Conservation (phyloP, 2,797 vertebrate genomes). For the Takifugu ocellatus region DNA sequence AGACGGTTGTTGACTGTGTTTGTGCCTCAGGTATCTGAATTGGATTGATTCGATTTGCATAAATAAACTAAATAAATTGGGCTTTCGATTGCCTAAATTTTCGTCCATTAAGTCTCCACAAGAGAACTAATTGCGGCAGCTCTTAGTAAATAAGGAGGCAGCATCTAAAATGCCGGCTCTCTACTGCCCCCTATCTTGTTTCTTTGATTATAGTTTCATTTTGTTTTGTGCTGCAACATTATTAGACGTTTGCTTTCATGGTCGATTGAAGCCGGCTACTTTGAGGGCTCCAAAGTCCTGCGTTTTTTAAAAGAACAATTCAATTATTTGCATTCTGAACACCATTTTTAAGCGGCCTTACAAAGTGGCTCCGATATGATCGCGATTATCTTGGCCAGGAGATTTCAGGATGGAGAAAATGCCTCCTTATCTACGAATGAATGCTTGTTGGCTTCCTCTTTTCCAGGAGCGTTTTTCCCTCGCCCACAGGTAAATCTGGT, state of each 20-base stretch:
- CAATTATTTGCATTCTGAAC: slow-evolving; percentile 3
- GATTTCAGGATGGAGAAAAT: neutral
- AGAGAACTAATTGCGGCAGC: slow-evolving; percentile 13
- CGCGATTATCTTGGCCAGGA: neutral
- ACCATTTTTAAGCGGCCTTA: slow-evolving; percentile 11
- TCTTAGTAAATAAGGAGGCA: slow-evolving; percentile 11
- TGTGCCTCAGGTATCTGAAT: slow-evolving; percentile 31
- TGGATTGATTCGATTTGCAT: slow-evolving; percentile 23
- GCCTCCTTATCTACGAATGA: slow-evolving; percentile 7
- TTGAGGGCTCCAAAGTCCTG: neutral
- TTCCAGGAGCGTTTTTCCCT: neutral
- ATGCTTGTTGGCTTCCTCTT: slow-evolving; percentile 4
- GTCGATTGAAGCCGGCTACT: neutral
- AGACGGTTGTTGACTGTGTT: slow-evolving; percentile 6
- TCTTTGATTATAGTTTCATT: neutral
- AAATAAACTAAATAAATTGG: slow-evolving; percentile 23
- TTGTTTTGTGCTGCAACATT: no score
- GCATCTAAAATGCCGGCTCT: slow-evolving; percentile 10
- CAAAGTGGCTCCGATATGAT: slow-evolving; percentile 9
- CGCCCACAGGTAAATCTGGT: neutral
- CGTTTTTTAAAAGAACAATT: no score
- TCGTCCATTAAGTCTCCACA: slow-evolving; percentile 13
- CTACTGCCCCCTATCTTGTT: neutral
- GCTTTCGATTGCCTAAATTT: slow-evolving; percentile 16
- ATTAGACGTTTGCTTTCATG: no score